These are phyloP conservation scores for Hydrozoanthus tunicans DNA, from an alignment of 64 coral and sea anemone genomes.

Conservation along the genomic window DNA sequence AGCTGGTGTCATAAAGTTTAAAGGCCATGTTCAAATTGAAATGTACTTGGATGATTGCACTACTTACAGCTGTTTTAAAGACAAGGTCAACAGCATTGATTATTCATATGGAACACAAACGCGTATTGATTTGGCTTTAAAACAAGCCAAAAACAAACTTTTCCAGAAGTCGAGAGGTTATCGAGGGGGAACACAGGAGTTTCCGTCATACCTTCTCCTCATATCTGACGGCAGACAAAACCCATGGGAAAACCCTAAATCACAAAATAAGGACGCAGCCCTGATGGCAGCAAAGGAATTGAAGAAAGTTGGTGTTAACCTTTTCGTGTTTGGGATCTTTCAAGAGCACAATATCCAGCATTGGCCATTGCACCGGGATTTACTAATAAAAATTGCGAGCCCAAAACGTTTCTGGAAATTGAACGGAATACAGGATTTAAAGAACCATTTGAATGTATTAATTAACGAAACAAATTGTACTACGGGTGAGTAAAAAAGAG, in stretches of 20 bases:
- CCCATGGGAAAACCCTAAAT: not conserved
- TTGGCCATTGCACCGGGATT: not conserved
- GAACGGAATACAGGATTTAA: not conserved
- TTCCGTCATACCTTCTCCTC: not conserved
- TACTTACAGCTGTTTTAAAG: not conserved
- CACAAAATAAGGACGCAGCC: not conserved
- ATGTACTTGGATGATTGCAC: not conserved
- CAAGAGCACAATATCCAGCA: not conserved
- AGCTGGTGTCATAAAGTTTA: not conserved
- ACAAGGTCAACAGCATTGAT: not conserved
- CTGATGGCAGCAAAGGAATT: not conserved
- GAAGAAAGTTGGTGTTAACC: not conserved
- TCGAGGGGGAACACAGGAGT: not conserved
- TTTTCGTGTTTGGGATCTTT: not conserved
- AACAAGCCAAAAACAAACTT: not conserved
- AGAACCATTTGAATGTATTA: no score
- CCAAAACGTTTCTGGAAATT: not conserved
- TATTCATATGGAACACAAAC: not conserved
- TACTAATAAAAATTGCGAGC: not conserved
- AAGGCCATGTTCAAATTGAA: not conserved
- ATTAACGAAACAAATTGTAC: no score
- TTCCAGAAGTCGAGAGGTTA: slow-evolving; percentile 1
- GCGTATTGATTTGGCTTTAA: not conserved
- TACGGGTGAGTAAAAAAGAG: no score
- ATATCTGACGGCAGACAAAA: slow-evolving; percentile 7